Evolutionary conservation across 2,888 invertebrate species (phyloP).

Genomic region (Drosophila anomalata): DNA sequence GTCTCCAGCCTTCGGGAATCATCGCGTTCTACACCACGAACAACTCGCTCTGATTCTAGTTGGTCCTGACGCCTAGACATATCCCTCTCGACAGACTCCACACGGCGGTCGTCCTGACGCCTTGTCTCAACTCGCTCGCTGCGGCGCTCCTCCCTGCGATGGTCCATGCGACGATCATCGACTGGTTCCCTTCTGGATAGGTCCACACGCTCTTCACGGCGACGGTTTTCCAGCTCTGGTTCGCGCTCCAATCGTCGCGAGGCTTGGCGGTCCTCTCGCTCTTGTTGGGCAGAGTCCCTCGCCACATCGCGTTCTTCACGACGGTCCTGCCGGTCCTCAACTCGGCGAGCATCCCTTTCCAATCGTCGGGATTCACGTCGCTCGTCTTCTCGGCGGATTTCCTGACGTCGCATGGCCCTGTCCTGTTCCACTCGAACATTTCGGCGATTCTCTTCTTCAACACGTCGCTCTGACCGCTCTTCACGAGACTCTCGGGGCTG

Average conservation of each 20-base stretch:
- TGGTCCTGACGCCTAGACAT: not conserved
- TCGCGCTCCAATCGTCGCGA: constrained; percentile 6
- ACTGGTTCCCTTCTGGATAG: not conserved
- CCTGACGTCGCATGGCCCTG: not conserved
- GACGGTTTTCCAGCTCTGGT: not conserved
- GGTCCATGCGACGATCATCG: not conserved
- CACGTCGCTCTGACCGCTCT: not conserved
- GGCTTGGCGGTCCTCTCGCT: constrained; percentile 1
- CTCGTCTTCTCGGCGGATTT: not conserved
- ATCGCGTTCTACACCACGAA: not conserved
- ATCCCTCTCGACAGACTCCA: not conserved
- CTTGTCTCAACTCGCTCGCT: constrained; percentile 4
- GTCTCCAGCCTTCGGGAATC: not conserved
- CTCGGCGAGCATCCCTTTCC: not conserved
- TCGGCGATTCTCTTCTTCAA: not conserved
- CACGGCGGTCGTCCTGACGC: constrained; percentile 2
- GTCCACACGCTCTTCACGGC: constrained; percentile 2
- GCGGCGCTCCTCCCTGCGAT: not conserved
- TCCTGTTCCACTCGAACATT: not conserved
- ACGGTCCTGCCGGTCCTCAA: not conserved
- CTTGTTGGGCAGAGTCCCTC: not conserved
- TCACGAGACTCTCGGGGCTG: not conserved
- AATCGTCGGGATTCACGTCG: not conserved
- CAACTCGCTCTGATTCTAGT: not conserved
- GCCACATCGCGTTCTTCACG: not conserved